These are phyloP conservation scores for Iselma pallidipennis DNA, from an alignment of 2,888 invertebrate species.

Conservation along the genomic window DNA sequence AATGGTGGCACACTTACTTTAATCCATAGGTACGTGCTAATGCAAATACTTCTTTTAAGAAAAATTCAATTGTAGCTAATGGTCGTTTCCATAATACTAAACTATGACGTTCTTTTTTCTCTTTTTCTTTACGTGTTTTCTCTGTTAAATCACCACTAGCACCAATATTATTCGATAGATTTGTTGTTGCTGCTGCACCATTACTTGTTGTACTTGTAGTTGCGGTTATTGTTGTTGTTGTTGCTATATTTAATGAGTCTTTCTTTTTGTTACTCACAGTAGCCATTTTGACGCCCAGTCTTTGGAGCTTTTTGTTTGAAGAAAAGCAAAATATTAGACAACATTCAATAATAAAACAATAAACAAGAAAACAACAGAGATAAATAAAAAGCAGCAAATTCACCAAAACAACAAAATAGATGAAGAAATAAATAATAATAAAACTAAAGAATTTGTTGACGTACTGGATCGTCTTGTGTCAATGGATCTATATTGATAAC, in stretches of 20 bases:
- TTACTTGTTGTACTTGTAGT: slow-evolving; percentile 33
- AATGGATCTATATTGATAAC: neutral
- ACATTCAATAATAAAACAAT: neutral
- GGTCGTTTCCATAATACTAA: slow-evolving; percentile 84
- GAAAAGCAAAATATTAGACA: slow-evolving; percentile 11
- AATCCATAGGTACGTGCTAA: slow-evolving; percentile 63
- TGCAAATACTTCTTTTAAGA: slow-evolving; percentile 71
- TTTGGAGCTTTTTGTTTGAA: slow-evolving; percentile 61
- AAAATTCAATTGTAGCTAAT: slow-evolving; percentile 77
- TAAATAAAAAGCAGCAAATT: slow-evolving; percentile 3
- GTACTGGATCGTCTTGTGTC: neutral
- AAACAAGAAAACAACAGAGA: neutral
- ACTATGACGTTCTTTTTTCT: slow-evolving; percentile 64
- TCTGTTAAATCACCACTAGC: slow-evolving; percentile 29
- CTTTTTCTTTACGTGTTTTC: slow-evolving; percentile 50
- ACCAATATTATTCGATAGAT: slow-evolving; percentile 18
- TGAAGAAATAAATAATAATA: neutral
- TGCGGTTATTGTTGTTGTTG: slow-evolving; percentile 28
- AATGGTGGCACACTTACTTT: slow-evolving; percentile 56
- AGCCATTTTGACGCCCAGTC: slow-evolving; percentile 68
- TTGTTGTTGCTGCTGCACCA: slow-evolving; percentile 32
- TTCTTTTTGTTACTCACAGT: slow-evolving; percentile 49
- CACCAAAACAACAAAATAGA: slow-evolving; percentile 3
- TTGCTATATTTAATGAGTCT: slow-evolving; percentile 34
- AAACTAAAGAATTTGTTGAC: neutral